phyloP scores from a whole-genome alignment of 2,797 vertebrate species.

The Miichthys miiuy region DNA sequence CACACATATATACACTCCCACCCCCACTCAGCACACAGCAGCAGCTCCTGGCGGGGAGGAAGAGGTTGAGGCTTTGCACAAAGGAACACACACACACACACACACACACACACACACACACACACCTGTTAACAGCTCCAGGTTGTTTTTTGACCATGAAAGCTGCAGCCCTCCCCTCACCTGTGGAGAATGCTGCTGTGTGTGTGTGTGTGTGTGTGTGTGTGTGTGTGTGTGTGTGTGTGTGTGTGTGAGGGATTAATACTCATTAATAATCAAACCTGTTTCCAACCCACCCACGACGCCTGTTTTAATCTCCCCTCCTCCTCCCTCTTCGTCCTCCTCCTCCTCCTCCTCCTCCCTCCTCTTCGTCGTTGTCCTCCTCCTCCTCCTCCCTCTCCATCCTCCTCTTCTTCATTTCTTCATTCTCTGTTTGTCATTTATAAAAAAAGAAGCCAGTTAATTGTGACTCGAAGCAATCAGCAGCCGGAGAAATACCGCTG shows the following conservation, averaged over 20 bases:
- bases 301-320: constrained; percentile 9
- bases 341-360: background rate
- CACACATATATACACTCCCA: background rate
- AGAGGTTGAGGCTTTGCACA: constrained; percentile 2
- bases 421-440: constrained; percentile 3
- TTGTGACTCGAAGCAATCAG: constrained; percentile 36
- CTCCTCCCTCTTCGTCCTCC: background rate
- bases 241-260: constrained; percentile 25
- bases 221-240: constrained; percentile 17
- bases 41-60: constrained; percentile 20
- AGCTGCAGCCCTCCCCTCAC: too few relatives aligned
- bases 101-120: background rate
- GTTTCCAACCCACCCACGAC: constrained; percentile 8
- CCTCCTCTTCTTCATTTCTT: background rate
- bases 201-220: background rate
- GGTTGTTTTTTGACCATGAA: too few relatives aligned
- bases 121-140: background rate
- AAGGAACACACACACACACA: background rate
- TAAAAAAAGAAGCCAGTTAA: constrained; percentile 6
- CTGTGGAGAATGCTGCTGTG: too few relatives aligned
- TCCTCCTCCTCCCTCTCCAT: background rate
- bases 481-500: constrained; percentile 5
- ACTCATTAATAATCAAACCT: constrained; percentile 40
- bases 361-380: too few relatives aligned
- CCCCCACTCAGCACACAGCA: constrained; percentile 8